Evolutionary conservation across 1,140 invertebrate genomes (phyloP), one percentile per base, ranked within the genome.

Genomic region (Drosophila busckii): DNA sequence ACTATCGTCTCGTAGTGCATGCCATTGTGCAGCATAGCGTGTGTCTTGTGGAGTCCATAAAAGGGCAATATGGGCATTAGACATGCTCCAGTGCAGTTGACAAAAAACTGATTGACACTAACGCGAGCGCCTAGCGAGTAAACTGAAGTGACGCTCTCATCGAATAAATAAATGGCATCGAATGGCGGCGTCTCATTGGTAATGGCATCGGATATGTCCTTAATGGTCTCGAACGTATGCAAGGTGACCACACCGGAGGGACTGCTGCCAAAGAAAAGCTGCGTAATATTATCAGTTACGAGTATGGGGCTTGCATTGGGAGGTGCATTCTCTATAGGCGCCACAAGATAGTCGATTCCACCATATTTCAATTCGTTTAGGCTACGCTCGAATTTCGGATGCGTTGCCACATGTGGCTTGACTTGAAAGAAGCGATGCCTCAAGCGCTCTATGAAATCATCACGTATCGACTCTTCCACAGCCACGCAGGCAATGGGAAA

Each of bases 261-360:
- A 0, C 59, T 37, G 9, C 20, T 73, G 37, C 75, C 64, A 10
- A 82, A 80, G 8, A 17, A 41, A 17, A 80, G 10, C 4, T 80
- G 73, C 1, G 75, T 69, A 0, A 73, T 28, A 1, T 38, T 38
- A 0, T 41, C 62, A 0, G 64, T 73, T 7, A 82, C 58, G 9
- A 78, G 31, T 20, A 78, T 56, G 29, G 73, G 73, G 44, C 73
- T 78, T 4, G 73, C 73, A 22, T 66, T 53, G 4, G 49, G 1
- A 0, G 73, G 73, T 0, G 73, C 73, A 52, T 80, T 45, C 8
- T 28, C 37, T 4, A 13, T 10, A 13, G 50, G 13, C 9, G 73
- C 73, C 6, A 80, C 10, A 4, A 80, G 25, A 32, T 80, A 61
- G n/a, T 41, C 35, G 0, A 73, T 7, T 1, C 16, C 10, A 0